These are phyloP conservation scores for Urophycis tenuis DNA, from an alignment of 2,797 vertebrate genomes.

Conservation along the genomic window DNA sequence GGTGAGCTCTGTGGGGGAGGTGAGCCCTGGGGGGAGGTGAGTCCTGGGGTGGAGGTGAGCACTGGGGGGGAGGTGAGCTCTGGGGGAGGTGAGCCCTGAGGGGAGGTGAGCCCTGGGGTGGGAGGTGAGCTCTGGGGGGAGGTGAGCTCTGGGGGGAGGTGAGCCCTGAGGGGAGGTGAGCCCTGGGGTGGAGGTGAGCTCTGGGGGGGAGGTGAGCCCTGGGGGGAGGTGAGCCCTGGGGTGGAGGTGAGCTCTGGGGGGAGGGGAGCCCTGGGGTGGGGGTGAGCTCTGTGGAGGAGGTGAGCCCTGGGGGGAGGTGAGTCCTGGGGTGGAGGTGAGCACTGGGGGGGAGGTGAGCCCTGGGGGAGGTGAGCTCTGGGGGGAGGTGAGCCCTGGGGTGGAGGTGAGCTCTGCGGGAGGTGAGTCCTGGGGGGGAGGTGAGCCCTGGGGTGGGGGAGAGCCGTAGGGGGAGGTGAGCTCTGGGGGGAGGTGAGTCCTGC, in stretches of 20 bases:
- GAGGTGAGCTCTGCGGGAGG: constrained; percentile 55
- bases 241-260: constrained; percentile 60
- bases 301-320: background rate
- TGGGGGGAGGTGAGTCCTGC: constrained; percentile 17
- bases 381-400: constrained; percentile 38
- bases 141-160: constrained; percentile 62
- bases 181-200: constrained; percentile 12
- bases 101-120: constrained; percentile 16
- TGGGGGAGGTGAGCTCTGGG: background rate
- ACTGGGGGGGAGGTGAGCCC: constrained; percentile 25
- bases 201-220: background rate
- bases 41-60: constrained; percentile 68
- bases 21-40: background rate
- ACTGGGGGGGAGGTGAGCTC: constrained; percentile 20
- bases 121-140: background rate
- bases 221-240: constrained; percentile 17
- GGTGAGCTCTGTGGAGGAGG: constrained; percentile 16
- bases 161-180: constrained; percentile 46
- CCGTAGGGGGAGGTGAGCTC: constrained; percentile 23
- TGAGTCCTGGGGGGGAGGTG: constrained; percentile 60
- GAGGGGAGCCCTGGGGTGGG: background rate
- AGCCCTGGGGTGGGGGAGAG: too few relatives aligned
- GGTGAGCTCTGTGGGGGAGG: constrained; percentile 17
- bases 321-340: constrained; percentile 68
- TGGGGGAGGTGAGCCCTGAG: too few relatives aligned